Evolutionary conservation across 2,797 vertebrate genomes (phyloP), one percentile per base, ranked within the genome.

Genomic region (Geotrypetes seraphini): DNA sequence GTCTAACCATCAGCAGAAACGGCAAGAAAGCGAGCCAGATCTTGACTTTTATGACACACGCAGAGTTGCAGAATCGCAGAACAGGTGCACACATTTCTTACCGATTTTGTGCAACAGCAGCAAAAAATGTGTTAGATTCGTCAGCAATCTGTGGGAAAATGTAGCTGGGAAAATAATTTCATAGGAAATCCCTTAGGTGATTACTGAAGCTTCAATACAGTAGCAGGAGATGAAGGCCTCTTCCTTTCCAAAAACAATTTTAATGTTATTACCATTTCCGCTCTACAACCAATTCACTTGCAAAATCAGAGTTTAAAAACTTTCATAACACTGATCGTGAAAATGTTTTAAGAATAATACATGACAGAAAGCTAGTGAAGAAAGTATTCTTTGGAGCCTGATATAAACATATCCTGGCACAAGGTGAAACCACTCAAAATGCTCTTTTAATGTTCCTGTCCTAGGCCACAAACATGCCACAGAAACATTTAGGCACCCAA

Each of bases 41-140:
- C 47, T 58, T 47, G 36, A 45, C 31, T 38, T n/a, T 66, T 39
- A 30, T 35, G 39, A 48, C 50, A 56, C 43, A 53, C 44, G 41
- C 68, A 23, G 7, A 28, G 53, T 32, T n/a, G 69, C 63, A 57
- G 49, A 53, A 57, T 63, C 48, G 29, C 53, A 68, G 50, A 51
- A 47, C 51, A 61, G 64, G 63, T 60, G 50, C 43, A 42, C 46
- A 48, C 38, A 53, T 45, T 15, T 46, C 64, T 66, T 57, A 51
- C 57, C 47, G 31, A 51, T 62, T 71, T 67, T 75, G 59, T 53
- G 70, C 57, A 53, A 66, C 53, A 76, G 41, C 65, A 62, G 72
- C 47, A 45, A 39, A 45, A 40, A n/a, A n/a, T n/a, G 22, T 61
- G 71, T 75, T 69, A 75, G 57, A 25, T 50, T 62, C 71, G 67